Conservation (phyloP, 1,140 invertebrate species). For the Ostrea edulis region DNA sequence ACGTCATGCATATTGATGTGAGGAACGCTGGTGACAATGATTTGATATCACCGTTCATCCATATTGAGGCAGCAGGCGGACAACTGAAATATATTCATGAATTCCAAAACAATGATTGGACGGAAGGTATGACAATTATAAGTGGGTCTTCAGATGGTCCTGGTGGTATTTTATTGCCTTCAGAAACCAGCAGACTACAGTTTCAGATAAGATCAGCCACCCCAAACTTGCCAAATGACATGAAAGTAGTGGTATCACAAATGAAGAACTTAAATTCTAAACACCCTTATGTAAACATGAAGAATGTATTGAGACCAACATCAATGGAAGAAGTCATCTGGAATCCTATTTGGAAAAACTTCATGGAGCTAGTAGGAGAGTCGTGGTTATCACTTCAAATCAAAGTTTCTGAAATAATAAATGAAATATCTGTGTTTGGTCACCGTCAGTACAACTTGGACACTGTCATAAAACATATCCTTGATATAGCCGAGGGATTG, state of each 20-base stretch:
- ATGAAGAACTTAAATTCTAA: not conserved
- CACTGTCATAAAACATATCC: not conserved
- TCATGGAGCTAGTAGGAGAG: not conserved
- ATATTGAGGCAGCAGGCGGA: not conserved
- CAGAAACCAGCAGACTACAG: not conserved
- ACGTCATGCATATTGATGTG: not conserved
- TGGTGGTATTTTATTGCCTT: constrained; percentile 33
- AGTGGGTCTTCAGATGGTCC: not conserved
- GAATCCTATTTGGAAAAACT: not conserved
- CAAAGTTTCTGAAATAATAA: not conserved
- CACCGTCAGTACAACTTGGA: not conserved
- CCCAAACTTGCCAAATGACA: not conserved
- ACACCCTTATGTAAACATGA: not conserved
- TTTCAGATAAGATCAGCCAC: constrained; percentile 6
- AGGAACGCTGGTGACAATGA: constrained; percentile 29
- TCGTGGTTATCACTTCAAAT: not conserved
- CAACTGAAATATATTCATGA: not conserved
- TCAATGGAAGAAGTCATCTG: not conserved
- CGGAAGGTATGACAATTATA: not conserved
- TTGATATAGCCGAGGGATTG: not conserved
- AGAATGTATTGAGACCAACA: not conserved
- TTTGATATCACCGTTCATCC: not conserved
- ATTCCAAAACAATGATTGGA: not conserved
- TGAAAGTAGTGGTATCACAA: not conserved
- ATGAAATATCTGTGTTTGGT: not conserved